Percentiles rank a stretch among this genome's conserved stretches.
These are phyloP conservation scores for Heliocidaris tuberculata DNA, from an alignment of 35 echinoderm and acorn worm genomes.

Conservation along the genomic window DNA sequence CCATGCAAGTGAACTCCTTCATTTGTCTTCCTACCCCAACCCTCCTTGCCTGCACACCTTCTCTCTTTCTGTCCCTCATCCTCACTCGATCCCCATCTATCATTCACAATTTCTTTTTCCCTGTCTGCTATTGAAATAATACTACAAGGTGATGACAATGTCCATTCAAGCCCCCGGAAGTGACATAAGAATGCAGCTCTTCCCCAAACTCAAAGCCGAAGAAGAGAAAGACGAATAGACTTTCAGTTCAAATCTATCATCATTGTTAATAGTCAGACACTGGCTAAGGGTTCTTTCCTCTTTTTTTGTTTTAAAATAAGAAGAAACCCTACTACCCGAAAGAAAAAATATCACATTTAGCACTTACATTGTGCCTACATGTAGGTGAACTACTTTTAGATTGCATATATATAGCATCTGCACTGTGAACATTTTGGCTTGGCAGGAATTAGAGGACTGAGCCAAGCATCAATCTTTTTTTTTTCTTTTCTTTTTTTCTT, in stretches of 20 bases:
- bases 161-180: neutral
- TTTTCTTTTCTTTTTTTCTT: neutral
- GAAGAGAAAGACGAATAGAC: neutral
- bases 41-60: neutral
- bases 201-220: neutral
- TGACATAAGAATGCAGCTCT: constrained; percentile 10
- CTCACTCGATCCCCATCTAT: neutral
- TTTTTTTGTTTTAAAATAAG: neutral
- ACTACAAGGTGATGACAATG: constrained; percentile 6
- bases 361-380: neutral
- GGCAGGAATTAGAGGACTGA: neutral
- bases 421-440: neutral
- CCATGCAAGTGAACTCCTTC: neutral
- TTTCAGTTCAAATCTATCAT: neutral
- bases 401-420: neutral
- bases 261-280: neutral
- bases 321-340: neutral
- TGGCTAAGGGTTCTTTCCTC: neutral
- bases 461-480: neutral
- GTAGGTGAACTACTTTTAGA: neutral
- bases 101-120: neutral
- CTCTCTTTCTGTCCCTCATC: neutral
- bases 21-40: too few relatives aligned
- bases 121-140: neutral
- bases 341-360: neutral